Percentiles rank a stretch among this genome's conserved stretches.
phyloP scores from a whole-genome alignment of 2,888 invertebrate genomes.

The Standfussiana lucernea region DNA sequence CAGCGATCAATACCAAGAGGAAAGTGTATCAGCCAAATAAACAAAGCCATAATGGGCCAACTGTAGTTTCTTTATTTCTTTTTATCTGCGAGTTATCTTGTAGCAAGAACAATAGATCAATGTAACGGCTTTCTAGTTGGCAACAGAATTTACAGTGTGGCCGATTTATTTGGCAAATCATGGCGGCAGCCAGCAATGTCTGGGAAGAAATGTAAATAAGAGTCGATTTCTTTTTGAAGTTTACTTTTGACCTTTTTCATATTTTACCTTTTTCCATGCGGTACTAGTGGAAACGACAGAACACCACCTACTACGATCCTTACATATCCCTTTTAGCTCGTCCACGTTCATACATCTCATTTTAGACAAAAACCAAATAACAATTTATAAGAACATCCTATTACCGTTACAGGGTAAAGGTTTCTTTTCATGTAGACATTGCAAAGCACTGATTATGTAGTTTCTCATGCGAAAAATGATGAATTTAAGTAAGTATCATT shows the following conservation, averaged over 20 bases:
- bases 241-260: background rate
- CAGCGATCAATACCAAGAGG: constrained; percentile 3
- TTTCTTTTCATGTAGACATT: background rate
- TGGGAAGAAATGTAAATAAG: background rate
- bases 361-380: background rate
- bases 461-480: background rate
- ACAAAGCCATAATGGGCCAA: constrained; percentile 6
- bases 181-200: background rate
- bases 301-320: background rate
- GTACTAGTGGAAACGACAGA: background rate
- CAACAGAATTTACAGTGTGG: constrained; percentile 9
- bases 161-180: background rate
- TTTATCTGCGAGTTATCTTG: constrained; percentile 20
- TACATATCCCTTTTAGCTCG: background rate
- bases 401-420: background rate
- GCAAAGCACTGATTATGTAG: background rate
- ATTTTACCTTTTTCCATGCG: background rate
- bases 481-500: background rate
- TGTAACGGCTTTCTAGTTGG: constrained; percentile 19
- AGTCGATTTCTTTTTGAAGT: background rate
- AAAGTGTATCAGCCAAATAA: constrained; percentile 8
- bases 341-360: background rate
- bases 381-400: background rate
- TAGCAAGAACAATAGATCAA: constrained; percentile 30
- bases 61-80: constrained; percentile 18